Percentiles rank a stretch among this genome's conserved stretches.
Evolutionary conservation across 2,888 invertebrate genomes (phyloP).

Genomic region (Allygus modestus): DNA sequence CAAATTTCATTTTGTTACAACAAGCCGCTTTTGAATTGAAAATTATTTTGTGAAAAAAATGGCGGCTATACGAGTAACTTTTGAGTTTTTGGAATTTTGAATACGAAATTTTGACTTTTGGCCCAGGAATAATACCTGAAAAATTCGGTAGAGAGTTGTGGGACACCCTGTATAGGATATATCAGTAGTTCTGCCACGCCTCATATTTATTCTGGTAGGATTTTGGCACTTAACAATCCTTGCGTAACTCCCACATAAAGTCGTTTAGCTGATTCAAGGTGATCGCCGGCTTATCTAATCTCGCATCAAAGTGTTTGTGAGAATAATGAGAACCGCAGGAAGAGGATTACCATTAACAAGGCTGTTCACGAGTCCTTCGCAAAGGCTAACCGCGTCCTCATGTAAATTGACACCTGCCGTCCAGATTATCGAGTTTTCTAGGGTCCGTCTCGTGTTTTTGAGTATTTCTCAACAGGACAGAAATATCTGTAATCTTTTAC

Average conservation of each 20-base stretch:
- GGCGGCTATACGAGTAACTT: too few species aligned
- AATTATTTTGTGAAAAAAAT: too few species aligned
- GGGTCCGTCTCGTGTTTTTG: not conserved
- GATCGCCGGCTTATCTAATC: not conserved
- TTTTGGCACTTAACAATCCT: too few species aligned
- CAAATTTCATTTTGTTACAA: too few species aligned
- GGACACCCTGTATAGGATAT: too few species aligned
- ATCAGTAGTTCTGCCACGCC: too few species aligned
- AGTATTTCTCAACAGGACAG: not conserved
- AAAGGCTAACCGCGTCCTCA: constrained; percentile 19
- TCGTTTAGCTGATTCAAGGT: not conserved
- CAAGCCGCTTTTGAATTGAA: too few species aligned
- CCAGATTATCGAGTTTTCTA: not conserved
- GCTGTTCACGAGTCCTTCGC: constrained; percentile 21
- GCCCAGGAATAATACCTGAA: too few species aligned
- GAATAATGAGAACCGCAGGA: constrained; percentile 11
- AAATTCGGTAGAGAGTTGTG: too few species aligned
- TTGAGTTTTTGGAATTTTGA: too few species aligned
- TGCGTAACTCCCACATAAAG: not conserved
- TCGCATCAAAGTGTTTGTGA: not conserved
- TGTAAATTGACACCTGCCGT: not conserved
- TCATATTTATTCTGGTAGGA: too few species aligned
- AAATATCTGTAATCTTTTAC: not conserved
- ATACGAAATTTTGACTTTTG: too few species aligned
- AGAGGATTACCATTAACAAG: constrained; percentile 18